Conservation (phyloP, 2,888 invertebrate genomes). For the Leptothorax acervorum region DNA sequence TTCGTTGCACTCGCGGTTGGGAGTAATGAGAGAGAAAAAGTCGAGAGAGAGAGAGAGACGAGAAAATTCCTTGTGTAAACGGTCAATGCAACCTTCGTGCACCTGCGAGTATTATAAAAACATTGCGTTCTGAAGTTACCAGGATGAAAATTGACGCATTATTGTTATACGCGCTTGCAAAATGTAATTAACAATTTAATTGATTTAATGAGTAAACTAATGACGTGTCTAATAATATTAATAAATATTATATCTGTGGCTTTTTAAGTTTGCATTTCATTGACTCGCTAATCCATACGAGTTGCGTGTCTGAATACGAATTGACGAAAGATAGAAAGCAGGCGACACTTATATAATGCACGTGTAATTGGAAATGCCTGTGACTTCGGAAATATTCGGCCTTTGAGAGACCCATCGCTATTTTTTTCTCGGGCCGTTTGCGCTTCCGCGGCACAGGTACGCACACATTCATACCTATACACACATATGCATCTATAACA, state of each 20-base stretch:
- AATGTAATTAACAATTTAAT: constrained; percentile 1
- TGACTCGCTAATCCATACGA: neutral
- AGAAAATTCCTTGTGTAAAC: constrained; percentile 8
- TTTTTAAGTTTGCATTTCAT: neutral
- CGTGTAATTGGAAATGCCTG: constrained; percentile 14
- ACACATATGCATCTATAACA: constrained; percentile 26
- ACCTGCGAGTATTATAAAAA: neutral
- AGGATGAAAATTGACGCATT: neutral
- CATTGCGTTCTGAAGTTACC: neutral
- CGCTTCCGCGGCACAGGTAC: neutral
- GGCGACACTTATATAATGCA: neutral
- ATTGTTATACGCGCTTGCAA: neutral
- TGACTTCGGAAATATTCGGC: constrained; percentile 5
- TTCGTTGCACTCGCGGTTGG: constrained; percentile 8
- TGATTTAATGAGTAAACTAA: neutral
- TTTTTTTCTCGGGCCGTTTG: constrained; percentile 27
- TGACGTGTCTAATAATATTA: neutral
- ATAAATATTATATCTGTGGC: neutral
- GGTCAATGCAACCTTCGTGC: neutral
- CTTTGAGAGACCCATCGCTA: neutral
- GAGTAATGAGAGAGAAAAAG: neutral
- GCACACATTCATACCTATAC: neutral
- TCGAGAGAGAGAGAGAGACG: neutral
- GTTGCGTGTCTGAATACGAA: neutral
- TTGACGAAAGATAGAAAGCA: neutral